Evolutionary conservation across 2,113 vertebrate species (phyloP), one percentile per base, ranked within the genome.

Genomic region (Lagopus leucura): DNA sequence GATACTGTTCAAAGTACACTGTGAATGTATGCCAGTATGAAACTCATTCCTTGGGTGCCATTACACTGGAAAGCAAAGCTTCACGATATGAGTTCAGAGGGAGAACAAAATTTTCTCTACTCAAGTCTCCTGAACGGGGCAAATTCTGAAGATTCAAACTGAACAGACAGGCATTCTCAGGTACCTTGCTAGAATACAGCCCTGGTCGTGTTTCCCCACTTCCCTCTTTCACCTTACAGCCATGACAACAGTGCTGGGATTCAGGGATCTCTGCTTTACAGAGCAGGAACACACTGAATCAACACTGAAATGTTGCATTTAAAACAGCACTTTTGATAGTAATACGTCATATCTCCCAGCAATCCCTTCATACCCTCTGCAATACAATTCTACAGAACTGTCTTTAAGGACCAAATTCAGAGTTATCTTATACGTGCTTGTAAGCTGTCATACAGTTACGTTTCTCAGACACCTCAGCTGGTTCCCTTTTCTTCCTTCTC

Each of bases 221-320:
- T 45, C 63, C 36, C 71, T 61, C 0, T 42, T n/a, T 13, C 52
- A 81, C 55, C 36, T 9, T 40, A 28, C 0, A 6, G 22, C 27
- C 52, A 28, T 17, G 52, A 54, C 52, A 45, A 25, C 1, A 76
- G 58, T 34, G 40, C 30, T 4, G 38, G 61, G 28, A 64, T 21
- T 27, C 0, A 0, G 63, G 45, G 38, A 60, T 14, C 1, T 8
- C 69, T 17, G 18, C 2, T 57, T 58, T 32, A 30, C 34, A 18
- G 48, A 69, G 38, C 9, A 8, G 38, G 24, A 40, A 63, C 48
- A 27, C 5, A 8, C 17, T 36, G 64, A 43, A 48, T 17, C 6
- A 69, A 20, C 85, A 50, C 20, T 27, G 54, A 52, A 48, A 43
- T 7, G 13, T 13, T 13, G 28, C 0, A 55, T 0, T 24, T 20